phyloP scores from a whole-genome alignment of 2,888 invertebrate genomes.

The Clepsis dumicolana region DNA sequence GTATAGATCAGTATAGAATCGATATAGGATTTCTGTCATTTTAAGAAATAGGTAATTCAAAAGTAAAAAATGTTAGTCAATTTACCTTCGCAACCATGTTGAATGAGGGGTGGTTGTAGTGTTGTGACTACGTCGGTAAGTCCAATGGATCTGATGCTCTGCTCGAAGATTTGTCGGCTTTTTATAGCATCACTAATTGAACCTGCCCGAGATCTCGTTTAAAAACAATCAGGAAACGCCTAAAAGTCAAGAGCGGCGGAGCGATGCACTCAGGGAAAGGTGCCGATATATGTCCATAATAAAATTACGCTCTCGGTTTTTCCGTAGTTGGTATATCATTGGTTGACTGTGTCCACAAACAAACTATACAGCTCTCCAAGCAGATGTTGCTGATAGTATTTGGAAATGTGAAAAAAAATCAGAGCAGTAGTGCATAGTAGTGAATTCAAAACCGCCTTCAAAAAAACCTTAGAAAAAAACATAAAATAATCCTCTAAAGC shows the following conservation, averaged over 20 bases:
- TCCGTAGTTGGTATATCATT: constrained; percentile 6
- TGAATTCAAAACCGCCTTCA: too few species aligned
- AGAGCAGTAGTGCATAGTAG: too few species aligned
- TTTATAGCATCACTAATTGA: constrained; percentile 69
- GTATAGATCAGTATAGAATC: too few species aligned
- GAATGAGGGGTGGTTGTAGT: constrained; percentile 50
- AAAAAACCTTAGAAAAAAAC: too few species aligned
- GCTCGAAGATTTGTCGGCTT: constrained; percentile 48
- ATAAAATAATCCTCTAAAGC: too few species aligned
- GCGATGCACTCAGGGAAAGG: constrained; percentile 66
- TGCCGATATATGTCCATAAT: constrained; percentile 46
- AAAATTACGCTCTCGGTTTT: constrained; percentile 28
- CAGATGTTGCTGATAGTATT: too few species aligned
- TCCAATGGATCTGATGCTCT: constrained; percentile 66
- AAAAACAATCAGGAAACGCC: constrained; percentile 76
- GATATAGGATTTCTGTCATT: too few species aligned
- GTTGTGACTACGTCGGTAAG: constrained; percentile 71
- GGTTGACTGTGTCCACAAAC: too few species aligned
- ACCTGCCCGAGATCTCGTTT: constrained; percentile 65
- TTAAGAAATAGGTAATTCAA: too few species aligned
- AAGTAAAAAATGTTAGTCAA: too few species aligned
- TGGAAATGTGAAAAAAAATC: too few species aligned
- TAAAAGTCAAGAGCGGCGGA: constrained; percentile 79
- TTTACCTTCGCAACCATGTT: constrained; percentile 79
- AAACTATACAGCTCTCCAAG: too few species aligned